Base-by-base conservation (phyloP, 2,113 vertebrate genomes). In the Ciconia boyciana region DNA sequence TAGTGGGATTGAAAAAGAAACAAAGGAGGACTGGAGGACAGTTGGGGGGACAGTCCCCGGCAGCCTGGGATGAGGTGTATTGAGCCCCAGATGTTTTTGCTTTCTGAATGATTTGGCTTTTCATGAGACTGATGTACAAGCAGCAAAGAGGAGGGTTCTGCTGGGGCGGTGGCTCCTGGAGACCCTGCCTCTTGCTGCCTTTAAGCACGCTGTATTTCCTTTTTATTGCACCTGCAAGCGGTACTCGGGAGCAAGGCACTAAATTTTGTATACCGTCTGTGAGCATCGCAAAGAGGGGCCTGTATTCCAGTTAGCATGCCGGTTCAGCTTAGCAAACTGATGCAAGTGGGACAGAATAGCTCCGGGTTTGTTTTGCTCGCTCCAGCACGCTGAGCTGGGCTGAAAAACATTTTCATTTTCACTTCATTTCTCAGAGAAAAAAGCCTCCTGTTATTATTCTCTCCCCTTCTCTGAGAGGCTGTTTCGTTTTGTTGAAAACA, bases 141-240 rank as follows among this genome's bases (percentile, higher is more conserved):
- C 88, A 55, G 58, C 39, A 74, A 86, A 88, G 79, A 88, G 75
- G 62, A 86, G 58, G 34, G 68, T 48, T 88, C 74, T 92, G 46
- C 41, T 60, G 58, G 76, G 66, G 16, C 9, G 4, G 31, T 64
- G 72, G 52, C 22, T 88, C 10, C 72, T 60, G 54, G 62, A 58
- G 51, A 89, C 61, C 41, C 76, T 83, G 83, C 64, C 72, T 91
- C 86, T 92, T 41, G 41, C 71, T 83, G 94, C 61, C 55, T 92
- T 92, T 88, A 71, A 86, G 54, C 57, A 21, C 4, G 4, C 55
- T 84, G 64, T 95, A 94, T 97, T 95, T 97, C 94, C 86, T 92
- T 92, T 96, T 96, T 94, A 95, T 96, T 68, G 84, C 69, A 89
- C 91, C 94, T 95, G 77, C 91, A 89, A 91, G 81, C 29, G 4